phyloP scores from a whole-genome alignment of 23 tunicate genomes.

The Aplidium turbinatum region DNA sequence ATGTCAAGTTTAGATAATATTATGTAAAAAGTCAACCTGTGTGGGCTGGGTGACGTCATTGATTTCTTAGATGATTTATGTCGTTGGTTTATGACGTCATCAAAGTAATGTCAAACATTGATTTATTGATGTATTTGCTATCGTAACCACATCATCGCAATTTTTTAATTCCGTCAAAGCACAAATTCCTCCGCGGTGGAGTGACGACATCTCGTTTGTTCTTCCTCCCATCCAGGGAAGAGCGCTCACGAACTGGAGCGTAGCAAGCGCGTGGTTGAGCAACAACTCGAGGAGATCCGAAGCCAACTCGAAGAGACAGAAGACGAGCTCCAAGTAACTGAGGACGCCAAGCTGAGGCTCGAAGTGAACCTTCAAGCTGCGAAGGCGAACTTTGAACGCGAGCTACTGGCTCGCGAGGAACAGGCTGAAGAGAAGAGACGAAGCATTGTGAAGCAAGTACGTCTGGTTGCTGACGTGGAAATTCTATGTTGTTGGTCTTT shows the following conservation, averaged over 20 bases:
- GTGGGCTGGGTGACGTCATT: no score
- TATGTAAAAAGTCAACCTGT: no score
- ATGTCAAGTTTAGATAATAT: no score
- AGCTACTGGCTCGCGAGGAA: slow-evolving; percentile 74
- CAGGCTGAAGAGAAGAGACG: slow-evolving; percentile 92
- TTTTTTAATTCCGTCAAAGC: no score
- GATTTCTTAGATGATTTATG: no score
- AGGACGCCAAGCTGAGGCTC: slow-evolving; percentile 88
- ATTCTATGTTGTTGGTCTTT: not conserved
- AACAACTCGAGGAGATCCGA: slow-evolving; percentile 87
- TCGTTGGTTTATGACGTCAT: no score
- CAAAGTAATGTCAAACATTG: no score
- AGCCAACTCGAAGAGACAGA: slow-evolving; percentile 95
- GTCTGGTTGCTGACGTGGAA: not conserved
- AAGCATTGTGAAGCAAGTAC: slow-evolving; percentile 74
- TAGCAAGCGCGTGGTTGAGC: slow-evolving; percentile 74
- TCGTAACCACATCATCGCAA: no score
- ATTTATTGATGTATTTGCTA: no score
- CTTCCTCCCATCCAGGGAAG: slow-evolving; percentile 61
- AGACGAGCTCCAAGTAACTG: slow-evolving; percentile 97
- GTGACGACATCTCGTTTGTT: no score
- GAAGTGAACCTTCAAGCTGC: slow-evolving; percentile 98
- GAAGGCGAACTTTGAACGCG: slow-evolving; percentile 91
- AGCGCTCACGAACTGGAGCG: slow-evolving; percentile 94
- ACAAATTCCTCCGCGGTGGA: no score